Evolutionary conservation across 2,797 vertebrate genomes (phyloP).

Genomic region (Synanceia verrucosa): DNA sequence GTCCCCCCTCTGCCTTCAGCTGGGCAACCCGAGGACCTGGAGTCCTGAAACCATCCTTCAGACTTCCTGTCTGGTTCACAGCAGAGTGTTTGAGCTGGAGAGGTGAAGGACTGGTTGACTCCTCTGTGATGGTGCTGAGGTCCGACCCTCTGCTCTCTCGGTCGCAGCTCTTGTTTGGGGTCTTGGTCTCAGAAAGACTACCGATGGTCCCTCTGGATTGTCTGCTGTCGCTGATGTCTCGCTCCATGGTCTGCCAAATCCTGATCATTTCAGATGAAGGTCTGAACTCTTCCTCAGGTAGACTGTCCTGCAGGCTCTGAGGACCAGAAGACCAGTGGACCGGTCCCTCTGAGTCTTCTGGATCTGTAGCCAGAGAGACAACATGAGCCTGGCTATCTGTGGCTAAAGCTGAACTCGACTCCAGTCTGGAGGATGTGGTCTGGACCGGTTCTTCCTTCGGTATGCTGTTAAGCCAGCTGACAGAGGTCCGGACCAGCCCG

Average conservation of each 20-base stretch:
- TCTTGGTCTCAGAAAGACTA: conserved; percentile 16
- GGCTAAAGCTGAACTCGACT: not conserved
- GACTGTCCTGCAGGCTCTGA: conserved; percentile 17
- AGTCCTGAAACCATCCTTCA: conserved; percentile 45
- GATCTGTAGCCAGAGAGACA: conserved; percentile 30
- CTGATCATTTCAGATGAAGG: conserved; percentile 86
- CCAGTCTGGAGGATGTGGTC: not conserved
- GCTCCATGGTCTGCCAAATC: conserved; percentile 88
- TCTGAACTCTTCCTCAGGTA: conserved; percentile 76
- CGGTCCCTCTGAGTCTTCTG: conserved; percentile 30
- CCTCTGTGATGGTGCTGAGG: conserved; percentile 71
- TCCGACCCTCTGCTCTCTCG: conserved; percentile 68
- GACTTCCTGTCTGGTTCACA: conserved; percentile 31
- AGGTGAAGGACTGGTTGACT: conserved; percentile 52
- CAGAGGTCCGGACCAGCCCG: conserved; percentile 89
- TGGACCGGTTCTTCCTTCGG: conserved; percentile 60
- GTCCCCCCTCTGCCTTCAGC: conserved; percentile 37
- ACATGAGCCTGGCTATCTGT: conserved; percentile 1
- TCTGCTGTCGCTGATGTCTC: conserved; percentile 34
- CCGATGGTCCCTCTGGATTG: not conserved
- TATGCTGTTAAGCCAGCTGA: conserved; percentile 86
- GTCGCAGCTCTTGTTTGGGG: conserved; percentile 15
- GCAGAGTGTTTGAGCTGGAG: conserved; percentile 29
- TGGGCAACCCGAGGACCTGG: conserved; percentile 43
- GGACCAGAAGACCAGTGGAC: conserved; percentile 13